Conservation (phyloP, 1,140 invertebrate genomes). For the Macrobrachium rosenbergii region DNA sequence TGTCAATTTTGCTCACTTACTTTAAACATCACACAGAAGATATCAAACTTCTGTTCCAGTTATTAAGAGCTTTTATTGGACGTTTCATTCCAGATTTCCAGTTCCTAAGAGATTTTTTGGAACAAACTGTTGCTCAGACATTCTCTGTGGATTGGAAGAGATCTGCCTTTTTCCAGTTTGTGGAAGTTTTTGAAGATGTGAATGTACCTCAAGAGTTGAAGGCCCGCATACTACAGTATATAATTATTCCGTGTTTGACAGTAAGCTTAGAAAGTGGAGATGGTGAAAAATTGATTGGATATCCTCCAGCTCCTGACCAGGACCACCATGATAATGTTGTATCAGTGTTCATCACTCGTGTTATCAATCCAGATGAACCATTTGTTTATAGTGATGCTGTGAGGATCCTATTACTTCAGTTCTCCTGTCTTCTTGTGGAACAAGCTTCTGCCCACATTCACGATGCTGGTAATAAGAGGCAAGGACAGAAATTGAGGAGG, state of each 20-base stretch:
- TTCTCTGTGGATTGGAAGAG: slow-evolving; percentile 96
- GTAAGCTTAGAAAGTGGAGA: slow-evolving; percentile 93
- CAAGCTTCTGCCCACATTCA: slow-evolving; percentile 96
- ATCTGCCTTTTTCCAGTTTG: slow-evolving; percentile 95
- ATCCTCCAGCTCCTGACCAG: slow-evolving; percentile 86
- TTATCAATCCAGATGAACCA: slow-evolving; percentile 87
- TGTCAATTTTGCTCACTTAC: slow-evolving; percentile 91
- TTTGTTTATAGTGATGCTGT: slow-evolving; percentile 91
- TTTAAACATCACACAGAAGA: slow-evolving; percentile 93
- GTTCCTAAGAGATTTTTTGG: slow-evolving; percentile 94
- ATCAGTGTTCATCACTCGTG: slow-evolving; percentile 91
- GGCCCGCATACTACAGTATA: slow-evolving; percentile 90
- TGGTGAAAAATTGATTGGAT: slow-evolving; percentile 91
- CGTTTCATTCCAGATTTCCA: slow-evolving; percentile 94
- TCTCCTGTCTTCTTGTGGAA: slow-evolving; percentile 94
- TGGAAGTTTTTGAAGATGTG: slow-evolving; percentile 87
- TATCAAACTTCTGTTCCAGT: slow-evolving; percentile 92
- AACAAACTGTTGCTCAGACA: slow-evolving; percentile 92
- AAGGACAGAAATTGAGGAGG: slow-evolving; percentile 90
- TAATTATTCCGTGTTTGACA: slow-evolving; percentile 96
- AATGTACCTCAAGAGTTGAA: slow-evolving; percentile 83
- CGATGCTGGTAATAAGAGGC: slow-evolving; percentile 92
- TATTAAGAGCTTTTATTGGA: slow-evolving; percentile 85
- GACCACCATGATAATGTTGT: slow-evolving; percentile 93
- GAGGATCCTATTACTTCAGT: slow-evolving; percentile 93